phyloP scores from a whole-genome alignment of 2,888 invertebrate genomes.

The Ennomos fuscantarius region DNA sequence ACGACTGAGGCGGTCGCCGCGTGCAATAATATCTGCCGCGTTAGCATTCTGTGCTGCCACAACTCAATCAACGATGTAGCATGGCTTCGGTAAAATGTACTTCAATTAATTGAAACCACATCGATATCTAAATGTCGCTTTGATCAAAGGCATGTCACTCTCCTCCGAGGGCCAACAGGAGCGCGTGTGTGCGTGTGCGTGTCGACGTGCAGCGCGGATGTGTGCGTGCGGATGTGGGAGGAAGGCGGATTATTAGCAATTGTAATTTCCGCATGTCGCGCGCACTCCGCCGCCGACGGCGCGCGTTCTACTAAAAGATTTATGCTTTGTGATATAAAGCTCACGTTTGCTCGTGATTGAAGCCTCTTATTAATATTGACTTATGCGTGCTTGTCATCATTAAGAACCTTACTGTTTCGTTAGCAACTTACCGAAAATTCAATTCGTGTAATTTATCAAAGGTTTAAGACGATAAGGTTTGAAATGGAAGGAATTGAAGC shows the following conservation, averaged over 20 bases:
- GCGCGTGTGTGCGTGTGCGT: conserved; percentile 1
- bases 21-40: too few relatives aligned
- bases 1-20: background rate
- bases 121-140: conserved; percentile 12
- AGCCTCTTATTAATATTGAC: background rate
- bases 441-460: conserved; percentile 3
- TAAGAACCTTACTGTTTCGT: background rate
- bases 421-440: background rate
- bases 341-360: conserved; percentile 11
- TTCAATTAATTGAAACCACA: conserved; percentile 17
- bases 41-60: too few relatives aligned
- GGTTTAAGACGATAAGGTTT: background rate
- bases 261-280: conserved; percentile 36
- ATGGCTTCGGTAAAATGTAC: conserved; percentile 11
- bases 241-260: conserved; percentile 33
- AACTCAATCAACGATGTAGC: conserved; percentile 15
- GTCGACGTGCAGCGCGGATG: conserved; percentile 4
- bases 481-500: background rate
- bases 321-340: conserved; percentile 6
- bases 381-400: conserved; percentile 1
- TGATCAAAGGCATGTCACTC: conserved; percentile 19
- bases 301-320: conserved; percentile 7
- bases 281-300: conserved; percentile 15
- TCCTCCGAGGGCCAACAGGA: conserved; percentile 5
- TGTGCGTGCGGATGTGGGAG: conserved; percentile 15